Percentiles rank a stretch among this genome's conserved stretches.
These are phyloP conservation scores for Teleogryllus oceanicus DNA, from an alignment of 2,888 invertebrate species.

Conservation along the genomic window DNA sequence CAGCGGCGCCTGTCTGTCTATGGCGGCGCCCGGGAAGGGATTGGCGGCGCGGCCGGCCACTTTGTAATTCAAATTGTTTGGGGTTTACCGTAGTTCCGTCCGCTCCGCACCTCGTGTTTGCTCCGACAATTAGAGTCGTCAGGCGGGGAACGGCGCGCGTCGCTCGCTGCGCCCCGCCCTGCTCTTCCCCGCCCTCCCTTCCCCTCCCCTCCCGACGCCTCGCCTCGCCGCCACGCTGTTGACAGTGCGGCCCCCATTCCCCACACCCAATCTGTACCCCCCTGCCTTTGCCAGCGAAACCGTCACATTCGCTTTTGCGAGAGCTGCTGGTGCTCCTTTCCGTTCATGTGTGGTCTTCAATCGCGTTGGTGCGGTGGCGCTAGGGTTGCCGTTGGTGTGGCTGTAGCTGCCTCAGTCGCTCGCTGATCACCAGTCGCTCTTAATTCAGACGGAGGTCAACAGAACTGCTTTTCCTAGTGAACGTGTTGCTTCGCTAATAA, in stretches of 20 bases:
- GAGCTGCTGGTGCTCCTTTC: too few species aligned
- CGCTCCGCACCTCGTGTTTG: conserved; percentile 10
- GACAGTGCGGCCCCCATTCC: not conserved
- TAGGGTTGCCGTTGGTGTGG: too few species aligned
- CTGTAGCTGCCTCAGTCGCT: too few species aligned
- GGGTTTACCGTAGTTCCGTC: conserved; percentile 1
- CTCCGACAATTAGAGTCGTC: conserved; percentile 18
- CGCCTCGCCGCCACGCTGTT: not conserved
- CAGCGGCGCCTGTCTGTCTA: not conserved
- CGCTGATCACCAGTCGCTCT: too few species aligned
- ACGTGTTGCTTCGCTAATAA: too few species aligned
- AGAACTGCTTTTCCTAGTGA: too few species aligned
- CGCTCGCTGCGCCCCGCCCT: not conserved
- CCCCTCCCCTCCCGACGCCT: not conserved
- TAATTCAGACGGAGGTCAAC: too few species aligned
- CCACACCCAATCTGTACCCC: too few species aligned
- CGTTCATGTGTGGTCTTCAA: too few species aligned
- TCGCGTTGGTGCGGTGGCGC: too few species aligned
- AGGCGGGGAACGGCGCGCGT: not conserved
- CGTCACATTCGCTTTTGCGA: too few species aligned
- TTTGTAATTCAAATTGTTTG: conserved; percentile 1
- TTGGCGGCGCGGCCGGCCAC: not conserved
- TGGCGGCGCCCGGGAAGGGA: not conserved
- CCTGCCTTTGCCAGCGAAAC: too few species aligned
- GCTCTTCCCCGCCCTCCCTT: not conserved